Evolutionary conservation across 1,140 invertebrate genomes (phyloP).

Genomic region (Papilio helenus): DNA sequence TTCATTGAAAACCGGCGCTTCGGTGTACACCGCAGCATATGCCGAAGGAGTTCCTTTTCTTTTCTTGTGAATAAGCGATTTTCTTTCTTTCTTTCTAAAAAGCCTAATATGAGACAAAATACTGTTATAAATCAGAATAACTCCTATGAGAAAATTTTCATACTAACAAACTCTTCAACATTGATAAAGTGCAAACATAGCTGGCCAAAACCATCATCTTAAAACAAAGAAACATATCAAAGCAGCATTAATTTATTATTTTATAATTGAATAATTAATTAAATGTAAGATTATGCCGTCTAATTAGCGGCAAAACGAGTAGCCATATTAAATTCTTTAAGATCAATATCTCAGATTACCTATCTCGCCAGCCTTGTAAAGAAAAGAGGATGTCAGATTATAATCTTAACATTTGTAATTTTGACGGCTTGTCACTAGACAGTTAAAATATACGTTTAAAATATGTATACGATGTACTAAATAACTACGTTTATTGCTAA

Average conservation of each 20-base stretch:
- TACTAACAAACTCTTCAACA: too few species aligned
- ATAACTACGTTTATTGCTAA: neutral
- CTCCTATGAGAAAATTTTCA: too few species aligned
- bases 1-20: too few species aligned
- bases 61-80: too few species aligned
- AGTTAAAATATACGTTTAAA: neutral
- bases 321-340: conserved; percentile 22
- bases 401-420: conserved; percentile 19
- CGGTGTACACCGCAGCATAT: too few species aligned
- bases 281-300: conserved; percentile 12
- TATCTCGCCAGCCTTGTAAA: conserved; percentile 7
- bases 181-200: too few species aligned
- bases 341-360: conserved; percentile 27
- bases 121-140: too few species aligned
- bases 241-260: neutral
- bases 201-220: neutral
- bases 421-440: neutral
- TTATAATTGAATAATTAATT: conserved; percentile 15
- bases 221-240: neutral
- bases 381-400: conserved; percentile 17
- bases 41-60: too few species aligned
- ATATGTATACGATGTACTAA: neutral
- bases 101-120: too few species aligned
- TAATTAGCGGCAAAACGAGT: conserved; percentile 31
- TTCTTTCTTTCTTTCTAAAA: too few species aligned